These are phyloP conservation scores for Hydractinia echinata DNA, from an alignment of 30 jellyfish, hydroid and myxozoan species.

Conservation along the genomic window DNA sequence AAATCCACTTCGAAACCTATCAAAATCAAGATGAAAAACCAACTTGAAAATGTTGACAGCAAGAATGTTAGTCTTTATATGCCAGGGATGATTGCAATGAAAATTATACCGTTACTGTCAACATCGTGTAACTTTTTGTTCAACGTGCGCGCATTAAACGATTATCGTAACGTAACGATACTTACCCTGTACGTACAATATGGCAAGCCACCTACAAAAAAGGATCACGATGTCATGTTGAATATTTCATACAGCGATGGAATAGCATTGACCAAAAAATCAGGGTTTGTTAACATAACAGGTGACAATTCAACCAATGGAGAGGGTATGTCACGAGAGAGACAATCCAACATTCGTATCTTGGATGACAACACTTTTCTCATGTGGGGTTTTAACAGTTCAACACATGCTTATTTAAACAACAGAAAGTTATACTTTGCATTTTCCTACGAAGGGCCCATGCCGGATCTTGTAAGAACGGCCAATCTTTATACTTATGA, in stretches of 20 bases:
- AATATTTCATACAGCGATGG: background rate
- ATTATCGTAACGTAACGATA: conserved; percentile 37
- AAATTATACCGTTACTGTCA: background rate
- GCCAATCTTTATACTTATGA: conserved; percentile 64
- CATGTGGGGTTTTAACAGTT: conserved; percentile 49
- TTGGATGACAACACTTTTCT: conserved; percentile 56
- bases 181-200: conserved; percentile 54
- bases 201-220: conserved; percentile 61
- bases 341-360: conserved; percentile 47
- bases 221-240: conserved; percentile 50
- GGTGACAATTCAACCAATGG: background rate
- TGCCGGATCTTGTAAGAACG: conserved; percentile 38
- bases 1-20: conserved; percentile 12
- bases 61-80: conserved; percentile 12
- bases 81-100: conserved; percentile 13
- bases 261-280: background rate
- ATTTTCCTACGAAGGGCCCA: conserved; percentile 42
- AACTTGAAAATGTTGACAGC: background rate
- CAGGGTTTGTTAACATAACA: background rate
- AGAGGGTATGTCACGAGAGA: conserved; percentile 10
- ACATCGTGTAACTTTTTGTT: conserved; percentile 12
- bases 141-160: conserved; percentile 22
- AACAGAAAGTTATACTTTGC: conserved; percentile 33
- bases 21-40: conserved; percentile 1
- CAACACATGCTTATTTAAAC: conserved; percentile 48